Conservation (phyloP, 2,113 vertebrate genomes). For the Eleginops maclovinus region DNA sequence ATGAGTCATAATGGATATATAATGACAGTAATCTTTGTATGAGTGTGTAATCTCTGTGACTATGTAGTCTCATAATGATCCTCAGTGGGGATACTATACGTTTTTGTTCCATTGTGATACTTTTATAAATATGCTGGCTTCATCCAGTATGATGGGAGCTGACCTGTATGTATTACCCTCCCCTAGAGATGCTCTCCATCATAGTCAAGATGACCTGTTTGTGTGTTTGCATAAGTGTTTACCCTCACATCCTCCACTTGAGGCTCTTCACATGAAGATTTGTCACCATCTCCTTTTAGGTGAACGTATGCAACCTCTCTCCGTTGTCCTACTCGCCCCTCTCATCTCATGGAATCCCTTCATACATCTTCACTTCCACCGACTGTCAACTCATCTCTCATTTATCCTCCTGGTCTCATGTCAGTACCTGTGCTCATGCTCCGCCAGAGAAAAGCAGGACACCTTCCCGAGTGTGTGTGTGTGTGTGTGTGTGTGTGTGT, state of each 20-base stretch:
- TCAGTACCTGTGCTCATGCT: conserved; percentile 73
- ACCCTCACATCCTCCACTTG: conserved; percentile 25
- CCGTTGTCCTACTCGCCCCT: neutral
- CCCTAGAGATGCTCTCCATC: conserved; percentile 19
- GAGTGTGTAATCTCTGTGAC: conserved; percentile 8
- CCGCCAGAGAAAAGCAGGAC: conserved; percentile 74
- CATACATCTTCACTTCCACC: conserved; percentile 37
- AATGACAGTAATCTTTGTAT: neutral
- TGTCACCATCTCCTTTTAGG: conserved; percentile 30
- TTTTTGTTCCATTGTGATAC: conserved; percentile 47
- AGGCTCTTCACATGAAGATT: conserved; percentile 40
- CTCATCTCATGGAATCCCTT: conserved; percentile 35
- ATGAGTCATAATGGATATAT: neutral
- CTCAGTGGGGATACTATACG: conserved; percentile 29
- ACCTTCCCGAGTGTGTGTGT: conserved; percentile 43
- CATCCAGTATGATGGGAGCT: conserved; percentile 4
- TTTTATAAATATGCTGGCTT: conserved; percentile 10
- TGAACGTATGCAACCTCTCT: conserved; percentile 30
- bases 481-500: conserved; percentile 48
- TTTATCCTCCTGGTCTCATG: conserved; percentile 53
- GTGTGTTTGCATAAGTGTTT: conserved; percentile 17
- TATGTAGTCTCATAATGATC: conserved; percentile 33
- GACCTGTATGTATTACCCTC: conserved; percentile 25
- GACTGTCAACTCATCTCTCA: conserved; percentile 60
- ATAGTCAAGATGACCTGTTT: conserved; percentile 18